Base-by-base conservation (phyloP, 2,888 invertebrate species). In the Macrophya annulata region DNA sequence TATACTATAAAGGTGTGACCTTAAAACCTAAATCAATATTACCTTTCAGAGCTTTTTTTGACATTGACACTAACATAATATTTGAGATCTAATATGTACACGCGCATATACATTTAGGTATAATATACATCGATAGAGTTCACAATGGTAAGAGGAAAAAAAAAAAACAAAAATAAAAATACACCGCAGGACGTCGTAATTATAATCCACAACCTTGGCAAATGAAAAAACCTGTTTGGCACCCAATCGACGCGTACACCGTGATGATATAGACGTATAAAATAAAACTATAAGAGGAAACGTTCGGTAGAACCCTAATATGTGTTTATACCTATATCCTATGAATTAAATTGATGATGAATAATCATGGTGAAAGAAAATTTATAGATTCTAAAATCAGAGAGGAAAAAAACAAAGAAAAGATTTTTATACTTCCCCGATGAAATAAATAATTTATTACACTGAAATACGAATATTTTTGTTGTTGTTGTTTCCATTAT, bases 161-260 rank as follows among this genome's bases (percentile, higher is more conserved):
- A 37, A 37, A n/a, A 17, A n/a, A 55, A 10, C 0, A 43, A 43
- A 15, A n/a, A n/a, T n/a, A n/a, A n/a, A n/a, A 72, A n/a, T n/a
- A 31, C n/a, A 37, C 17, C 5, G 15, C n/a, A 55, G 55, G 31
- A 55, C 21, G n/a, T 48, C n/a, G 31, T n/a, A 43, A 51, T n/a
- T n/a, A n/a, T 25, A 15, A 45, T 31, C 4, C 31, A 55, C 6
- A 51, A 55, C 77, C 55, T 77, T 77, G 37, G 37, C 17, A 48
- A n/a, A 77, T n/a, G 68, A 68, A 17, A 55, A 68, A 77, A 77
- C 76, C 31, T 51, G 51, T 55, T 55, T 51, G 51, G 51, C 51
- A 77, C n/a, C n/a, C 31, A 77, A 51, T 31, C 15, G 51, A 77
- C 45, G 25, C 51, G 51, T 51, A 51, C n/a, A 55, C n/a, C 55